Conservation (phyloP, 2,888 invertebrate genomes). For the Cylloceria caligata region DNA sequence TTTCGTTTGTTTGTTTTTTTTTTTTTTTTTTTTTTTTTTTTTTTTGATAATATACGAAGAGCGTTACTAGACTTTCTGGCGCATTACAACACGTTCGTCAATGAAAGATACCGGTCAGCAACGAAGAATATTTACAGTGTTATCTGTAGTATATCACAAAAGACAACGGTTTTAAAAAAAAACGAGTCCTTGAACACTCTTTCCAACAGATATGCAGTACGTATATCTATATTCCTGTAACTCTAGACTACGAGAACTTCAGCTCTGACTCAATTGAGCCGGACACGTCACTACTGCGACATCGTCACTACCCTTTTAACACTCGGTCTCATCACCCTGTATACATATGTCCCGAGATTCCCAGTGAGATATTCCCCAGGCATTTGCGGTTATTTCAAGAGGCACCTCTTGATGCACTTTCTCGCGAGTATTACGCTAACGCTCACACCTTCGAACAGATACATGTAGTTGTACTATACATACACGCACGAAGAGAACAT, state of each 20-base stretch:
- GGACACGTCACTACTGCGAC: conserved; percentile 6
- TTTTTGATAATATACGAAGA: background rate
- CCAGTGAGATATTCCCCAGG: conserved; percentile 16
- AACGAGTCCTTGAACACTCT: background rate
- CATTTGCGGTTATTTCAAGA: conserved; percentile 29
- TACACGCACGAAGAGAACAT: too few relatives aligned
- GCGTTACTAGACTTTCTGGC: background rate
- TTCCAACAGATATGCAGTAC: too few relatives aligned
- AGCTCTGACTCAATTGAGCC: conserved; percentile 27
- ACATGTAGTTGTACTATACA: too few relatives aligned
- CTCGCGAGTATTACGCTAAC: background rate
- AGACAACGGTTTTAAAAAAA: background rate
- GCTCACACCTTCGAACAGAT: conserved; percentile 6
- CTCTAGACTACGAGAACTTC: conserved; percentile 2
- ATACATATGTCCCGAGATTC: conserved; percentile 21
- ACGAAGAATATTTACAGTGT: background rate
- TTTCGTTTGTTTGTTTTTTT: background rate
- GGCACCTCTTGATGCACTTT: conserved; percentile 13
- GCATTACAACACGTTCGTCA: background rate
- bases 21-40: background rate
- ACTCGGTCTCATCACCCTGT: background rate
- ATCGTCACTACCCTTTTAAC: conserved; percentile 1
- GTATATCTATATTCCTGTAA: conserved; percentile 3
- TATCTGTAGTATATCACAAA: conserved; percentile 1
- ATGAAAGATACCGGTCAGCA: background rate